phyloP scores from a whole-genome alignment of 2,888 invertebrate genomes.

The Autographa pulchrina region DNA sequence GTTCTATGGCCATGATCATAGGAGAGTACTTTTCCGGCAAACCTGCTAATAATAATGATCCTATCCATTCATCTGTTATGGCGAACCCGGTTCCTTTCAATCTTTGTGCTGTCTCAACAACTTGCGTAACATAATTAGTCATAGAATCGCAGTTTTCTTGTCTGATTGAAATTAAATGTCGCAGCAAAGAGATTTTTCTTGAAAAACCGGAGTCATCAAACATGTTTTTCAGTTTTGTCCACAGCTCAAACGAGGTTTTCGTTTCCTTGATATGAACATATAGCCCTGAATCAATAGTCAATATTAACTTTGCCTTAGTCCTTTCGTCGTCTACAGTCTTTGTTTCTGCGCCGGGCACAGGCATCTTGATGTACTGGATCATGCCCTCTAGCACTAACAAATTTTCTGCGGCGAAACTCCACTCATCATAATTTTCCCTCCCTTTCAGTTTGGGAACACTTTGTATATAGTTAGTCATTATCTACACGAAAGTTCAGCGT shows the following conservation, averaged over 20 bases:
- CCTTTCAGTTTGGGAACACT: constrained; percentile 11
- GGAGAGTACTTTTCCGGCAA: constrained; percentile 10
- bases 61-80: constrained; percentile 48
- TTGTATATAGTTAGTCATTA: constrained; percentile 10
- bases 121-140: constrained; percentile 50
- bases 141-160: constrained; percentile 51
- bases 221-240: constrained; percentile 13
- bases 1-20: constrained; percentile 17
- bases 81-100: constrained; percentile 52
- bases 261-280: constrained; percentile 18
- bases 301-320: constrained; percentile 9
- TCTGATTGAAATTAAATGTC: constrained; percentile 48
- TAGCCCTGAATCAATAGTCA: constrained; percentile 12
- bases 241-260: constrained; percentile 6
- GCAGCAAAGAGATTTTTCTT: constrained; percentile 48
- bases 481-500: constrained; percentile 13
- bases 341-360: neutral
- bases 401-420: constrained; percentile 16
- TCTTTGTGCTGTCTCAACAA: constrained; percentile 51
- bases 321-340: constrained; percentile 15
- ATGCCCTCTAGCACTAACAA: constrained; percentile 9
- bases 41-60: constrained; percentile 15
- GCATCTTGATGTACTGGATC: constrained; percentile 1
- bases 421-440: constrained; percentile 14
- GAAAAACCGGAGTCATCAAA: constrained; percentile 55